Evolutionary conservation across 2,888 invertebrate species (phyloP).

Genomic region (Oscheius sp.): DNA sequence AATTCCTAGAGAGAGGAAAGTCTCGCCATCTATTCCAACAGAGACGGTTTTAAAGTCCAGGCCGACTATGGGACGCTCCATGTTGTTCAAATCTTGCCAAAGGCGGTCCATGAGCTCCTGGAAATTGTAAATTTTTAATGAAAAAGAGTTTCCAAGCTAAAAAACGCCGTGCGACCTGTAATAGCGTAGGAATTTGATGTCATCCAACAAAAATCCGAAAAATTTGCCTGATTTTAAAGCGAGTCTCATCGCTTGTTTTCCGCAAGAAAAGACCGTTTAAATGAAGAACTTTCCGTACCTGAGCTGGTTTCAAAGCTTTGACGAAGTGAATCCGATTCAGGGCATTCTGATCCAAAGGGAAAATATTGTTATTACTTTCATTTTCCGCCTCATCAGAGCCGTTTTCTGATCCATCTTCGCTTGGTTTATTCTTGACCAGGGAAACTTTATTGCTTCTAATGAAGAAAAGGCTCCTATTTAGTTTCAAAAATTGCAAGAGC

Average conservation of each 20-base stretch:
- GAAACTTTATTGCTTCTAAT: conserved; percentile 86
- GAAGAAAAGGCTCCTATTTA: conserved; percentile 93
- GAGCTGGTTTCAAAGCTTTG: conserved; percentile 69
- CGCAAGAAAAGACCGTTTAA: too few species aligned
- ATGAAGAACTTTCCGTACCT: too few species aligned
- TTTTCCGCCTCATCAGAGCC: conserved; percentile 61
- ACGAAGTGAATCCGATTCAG: conserved; percentile 66
- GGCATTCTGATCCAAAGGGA: conserved; percentile 67
- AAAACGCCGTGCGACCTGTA: too few species aligned
- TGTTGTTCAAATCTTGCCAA: conserved; percentile 59
- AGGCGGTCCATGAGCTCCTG: conserved; percentile 63
- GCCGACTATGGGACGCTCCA: conserved; percentile 78
- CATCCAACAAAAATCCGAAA: too few species aligned
- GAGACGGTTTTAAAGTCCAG: conserved; percentile 94
- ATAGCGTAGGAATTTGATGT: too few species aligned
- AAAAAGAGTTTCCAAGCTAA: background rate
- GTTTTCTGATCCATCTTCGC: conserved; percentile 69
- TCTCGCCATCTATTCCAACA: conserved; percentile 82
- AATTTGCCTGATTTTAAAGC: too few species aligned
- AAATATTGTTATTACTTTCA: conserved; percentile 64
- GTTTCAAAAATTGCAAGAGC: conserved; percentile 87
- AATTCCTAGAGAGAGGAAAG: conserved; percentile 83
- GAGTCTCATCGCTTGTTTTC: too few species aligned
- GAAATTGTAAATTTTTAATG: background rate
- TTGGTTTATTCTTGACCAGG: conserved; percentile 66